These are phyloP conservation scores for Meiosimyza platycephala DNA, from an alignment of 2,888 invertebrate genomes.

Conservation along the genomic window DNA sequence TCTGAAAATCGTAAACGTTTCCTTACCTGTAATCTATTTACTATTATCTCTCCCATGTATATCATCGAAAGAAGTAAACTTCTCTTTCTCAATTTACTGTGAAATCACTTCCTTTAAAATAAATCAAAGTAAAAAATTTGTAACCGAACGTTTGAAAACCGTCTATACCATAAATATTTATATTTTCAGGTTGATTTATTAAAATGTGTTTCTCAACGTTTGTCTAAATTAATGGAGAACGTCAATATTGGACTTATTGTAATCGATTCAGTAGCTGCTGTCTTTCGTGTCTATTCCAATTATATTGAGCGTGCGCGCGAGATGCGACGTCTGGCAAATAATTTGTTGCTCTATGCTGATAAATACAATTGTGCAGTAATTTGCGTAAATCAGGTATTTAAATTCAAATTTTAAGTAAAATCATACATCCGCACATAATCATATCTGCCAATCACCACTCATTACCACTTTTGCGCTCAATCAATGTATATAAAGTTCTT, in stretches of 20 bases:
- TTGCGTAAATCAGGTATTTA: slow-evolving; percentile 78
- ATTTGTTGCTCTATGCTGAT: slow-evolving; percentile 70
- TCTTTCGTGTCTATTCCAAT: slow-evolving; percentile 72
- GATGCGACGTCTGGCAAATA: slow-evolving; percentile 70
- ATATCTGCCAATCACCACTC: background rate
- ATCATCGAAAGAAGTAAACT: no score
- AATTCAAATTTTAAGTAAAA: background rate
- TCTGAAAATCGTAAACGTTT: no score
- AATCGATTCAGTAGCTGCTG: slow-evolving; percentile 80
- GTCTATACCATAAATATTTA: background rate
- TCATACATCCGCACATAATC: background rate
- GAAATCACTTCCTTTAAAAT: no score
- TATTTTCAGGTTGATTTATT: slow-evolving; percentile 69
- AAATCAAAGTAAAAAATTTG: no score
- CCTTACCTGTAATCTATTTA: no score
- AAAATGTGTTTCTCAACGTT: slow-evolving; percentile 69
- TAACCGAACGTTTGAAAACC: background rate
- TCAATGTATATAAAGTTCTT: no score
- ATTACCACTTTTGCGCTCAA: background rate
- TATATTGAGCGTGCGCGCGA: slow-evolving; percentile 70
- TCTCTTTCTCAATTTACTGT: no score
- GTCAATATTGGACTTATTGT: slow-evolving; percentile 73
- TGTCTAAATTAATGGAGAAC: slow-evolving; percentile 70
- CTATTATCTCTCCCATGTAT: no score
- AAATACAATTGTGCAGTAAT: slow-evolving; percentile 72